Base-by-base conservation (phyloP, 1,140 invertebrate genomes). In the Pararge aegeria region DNA sequence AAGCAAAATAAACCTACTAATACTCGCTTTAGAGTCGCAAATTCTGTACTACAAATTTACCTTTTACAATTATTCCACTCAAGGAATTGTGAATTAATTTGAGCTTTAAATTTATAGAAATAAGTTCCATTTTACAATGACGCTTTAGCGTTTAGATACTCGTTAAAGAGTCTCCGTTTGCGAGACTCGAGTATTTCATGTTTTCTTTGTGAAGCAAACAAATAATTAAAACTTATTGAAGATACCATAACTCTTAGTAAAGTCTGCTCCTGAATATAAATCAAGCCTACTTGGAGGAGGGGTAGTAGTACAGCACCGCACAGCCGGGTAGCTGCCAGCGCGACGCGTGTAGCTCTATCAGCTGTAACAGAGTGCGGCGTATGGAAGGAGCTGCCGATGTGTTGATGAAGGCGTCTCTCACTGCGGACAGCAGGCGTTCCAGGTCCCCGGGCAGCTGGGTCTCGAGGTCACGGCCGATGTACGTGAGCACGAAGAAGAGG, bases 241-340 rank as follows among this genome's bases (percentile, higher is more conserved):
- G 24, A 24, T 24, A 30, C 29, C 24, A 24, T 24, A 30, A 40
- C n/a, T 15, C 15, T 12, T 5, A 18, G 5, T 20, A 20, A 2
- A 40, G 38, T 20, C 10, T 20, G 40, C 10, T 44, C 40, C 5
- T 18, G 19, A 42, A 16, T 12, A 12, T 12, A 20, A 20, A 6
- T 3, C 13, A 3, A 20, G 3, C 21, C 53, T 75, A 93, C 70
- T 93, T 93, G 49, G 91, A 90, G 61, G 92, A 93, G 44, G 95
- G 95, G 83, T 97, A 97, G 86, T 97, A 97, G 87, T 98, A 98
- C 48, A 96, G 93, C 27, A 97, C 95, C 1, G 96, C 96, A 5
- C 95, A 94, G 19, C 96, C 95, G 15, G 96, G 95, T 42, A 97
- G 91, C 80, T 97, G 95, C 97, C 97, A 97, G 74, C 95, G 93